Conservation (phyloP, 2,113 vertebrate species). For the Grantiella picta region DNA sequence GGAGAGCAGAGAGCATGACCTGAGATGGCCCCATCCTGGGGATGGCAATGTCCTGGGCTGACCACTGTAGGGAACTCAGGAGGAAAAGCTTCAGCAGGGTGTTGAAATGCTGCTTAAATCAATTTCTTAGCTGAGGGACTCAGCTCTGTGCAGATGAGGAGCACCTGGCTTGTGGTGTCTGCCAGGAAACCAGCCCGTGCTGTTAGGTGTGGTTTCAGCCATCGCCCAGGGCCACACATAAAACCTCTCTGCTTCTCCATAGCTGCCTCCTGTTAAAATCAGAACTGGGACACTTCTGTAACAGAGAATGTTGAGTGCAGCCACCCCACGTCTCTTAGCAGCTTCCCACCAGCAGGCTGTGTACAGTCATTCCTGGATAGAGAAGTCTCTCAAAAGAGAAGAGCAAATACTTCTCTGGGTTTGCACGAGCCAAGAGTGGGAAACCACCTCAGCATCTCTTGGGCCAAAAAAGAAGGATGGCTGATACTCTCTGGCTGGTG, state of each 20-base stretch:
- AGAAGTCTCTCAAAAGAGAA: neutral
- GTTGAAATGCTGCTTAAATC: neutral
- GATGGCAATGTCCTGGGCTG: neutral
- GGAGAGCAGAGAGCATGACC: neutral
- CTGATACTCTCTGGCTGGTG: neutral
- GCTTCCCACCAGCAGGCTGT: neutral
- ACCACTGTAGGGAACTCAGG: accelerated
- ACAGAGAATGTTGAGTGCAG: neutral
- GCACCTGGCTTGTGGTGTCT: neutral
- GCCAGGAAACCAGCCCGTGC: neutral
- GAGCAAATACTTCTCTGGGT: neutral
- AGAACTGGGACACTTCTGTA: neutral
- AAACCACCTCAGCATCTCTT: neutral
- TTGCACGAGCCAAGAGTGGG: neutral
- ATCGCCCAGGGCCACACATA: neutral
- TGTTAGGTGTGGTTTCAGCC: neutral
- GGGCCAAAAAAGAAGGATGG: neutral
- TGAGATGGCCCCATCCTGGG: neutral
- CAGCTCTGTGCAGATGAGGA: neutral
- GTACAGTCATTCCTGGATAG: neutral
- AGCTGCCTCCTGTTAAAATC: neutral
- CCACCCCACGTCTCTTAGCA: neutral
- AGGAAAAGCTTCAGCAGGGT: neutral
- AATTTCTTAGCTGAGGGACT: neutral
- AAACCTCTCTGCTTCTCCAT: neutral